A percentile compares a stretch with the other conserved stretches of the same genome.
phyloP scores from a whole-genome alignment of 2,888 invertebrate genomes.

The Slavum lentiscoides region DNA sequence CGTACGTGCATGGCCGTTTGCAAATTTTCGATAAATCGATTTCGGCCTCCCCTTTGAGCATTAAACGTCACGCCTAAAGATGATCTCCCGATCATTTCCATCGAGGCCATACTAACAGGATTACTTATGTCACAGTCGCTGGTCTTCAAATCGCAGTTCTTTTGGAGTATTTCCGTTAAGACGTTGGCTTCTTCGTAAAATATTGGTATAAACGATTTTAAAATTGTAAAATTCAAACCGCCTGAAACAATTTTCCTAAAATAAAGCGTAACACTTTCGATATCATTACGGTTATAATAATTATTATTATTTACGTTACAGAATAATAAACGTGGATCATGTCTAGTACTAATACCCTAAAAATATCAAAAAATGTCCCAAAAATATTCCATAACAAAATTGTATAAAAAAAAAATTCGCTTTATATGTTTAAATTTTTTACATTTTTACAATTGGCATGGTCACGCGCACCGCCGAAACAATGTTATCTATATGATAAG shows the following conservation, averaged over 20 bases:
- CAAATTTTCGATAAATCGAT: slow-evolving; percentile 25
- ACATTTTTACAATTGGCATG: too few relatives aligned
- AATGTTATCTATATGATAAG: too few relatives aligned
- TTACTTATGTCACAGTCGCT: slow-evolving; percentile 32
- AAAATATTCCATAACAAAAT: too few relatives aligned
- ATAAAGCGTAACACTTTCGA: neutral
- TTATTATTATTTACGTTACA: too few relatives aligned
- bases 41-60: slow-evolving; percentile 36
- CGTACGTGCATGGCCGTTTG: slow-evolving; percentile 15
- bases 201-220: slow-evolving; percentile 26
- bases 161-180: neutral
- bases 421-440: too few relatives aligned
- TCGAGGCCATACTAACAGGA: slow-evolving; percentile 48
- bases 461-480: too few relatives aligned
- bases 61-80: slow-evolving; percentile 54
- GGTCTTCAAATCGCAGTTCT: neutral
- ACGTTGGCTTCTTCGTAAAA: too few relatives aligned
- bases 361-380: too few relatives aligned
- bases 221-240: slow-evolving; percentile 31
- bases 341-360: too few relatives aligned
- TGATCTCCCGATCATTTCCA: slow-evolving; percentile 55
- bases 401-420: too few relatives aligned
- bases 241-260: slow-evolving; percentile 37
- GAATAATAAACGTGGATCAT: too few relatives aligned
- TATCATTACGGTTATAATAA: too few relatives aligned